phyloP scores from a whole-genome alignment of 2,797 vertebrate genomes.

The Pyrocephalus nanus region DNA sequence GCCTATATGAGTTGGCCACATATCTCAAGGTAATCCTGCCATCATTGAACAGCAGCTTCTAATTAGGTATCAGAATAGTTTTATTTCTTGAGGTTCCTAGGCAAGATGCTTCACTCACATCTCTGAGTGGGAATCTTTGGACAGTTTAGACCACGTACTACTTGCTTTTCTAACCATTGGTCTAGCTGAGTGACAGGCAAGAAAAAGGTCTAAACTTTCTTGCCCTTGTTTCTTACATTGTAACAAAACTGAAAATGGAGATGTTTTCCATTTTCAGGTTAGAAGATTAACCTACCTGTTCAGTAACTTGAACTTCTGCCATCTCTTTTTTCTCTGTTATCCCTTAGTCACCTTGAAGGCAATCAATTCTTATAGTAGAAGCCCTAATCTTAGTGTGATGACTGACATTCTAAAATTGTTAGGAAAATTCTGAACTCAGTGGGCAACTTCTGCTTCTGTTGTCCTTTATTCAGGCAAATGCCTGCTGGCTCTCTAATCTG shows the following conservation, averaged over 20 bases:
- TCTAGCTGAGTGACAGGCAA: not conserved
- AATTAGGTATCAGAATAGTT: not conserved
- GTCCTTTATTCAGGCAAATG: not conserved
- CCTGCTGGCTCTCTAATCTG: not conserved
- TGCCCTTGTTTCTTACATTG: not conserved
- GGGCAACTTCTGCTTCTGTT: not conserved
- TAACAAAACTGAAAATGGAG: not conserved
- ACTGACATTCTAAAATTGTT: not conserved
- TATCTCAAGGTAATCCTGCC: not conserved
- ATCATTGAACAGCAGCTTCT: not conserved
- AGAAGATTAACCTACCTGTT: not conserved
- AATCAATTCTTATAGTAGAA: not conserved
- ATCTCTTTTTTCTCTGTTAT: not conserved
- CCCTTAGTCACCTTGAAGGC: not conserved
- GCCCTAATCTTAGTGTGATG: not conserved
- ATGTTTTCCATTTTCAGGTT: not conserved
- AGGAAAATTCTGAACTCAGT: not conserved
- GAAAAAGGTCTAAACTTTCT: not conserved
- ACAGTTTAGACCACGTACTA: not conserved
- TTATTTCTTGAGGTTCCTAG: not conserved
- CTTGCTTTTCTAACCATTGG: not conserved
- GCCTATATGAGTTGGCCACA: not conserved
- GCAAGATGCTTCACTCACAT: not conserved
- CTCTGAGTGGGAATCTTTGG: not conserved
- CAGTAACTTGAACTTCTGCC: not conserved